These are phyloP conservation scores for Callopanchax toddi DNA, from an alignment of 2,113 vertebrate species.

Conservation along the genomic window DNA sequence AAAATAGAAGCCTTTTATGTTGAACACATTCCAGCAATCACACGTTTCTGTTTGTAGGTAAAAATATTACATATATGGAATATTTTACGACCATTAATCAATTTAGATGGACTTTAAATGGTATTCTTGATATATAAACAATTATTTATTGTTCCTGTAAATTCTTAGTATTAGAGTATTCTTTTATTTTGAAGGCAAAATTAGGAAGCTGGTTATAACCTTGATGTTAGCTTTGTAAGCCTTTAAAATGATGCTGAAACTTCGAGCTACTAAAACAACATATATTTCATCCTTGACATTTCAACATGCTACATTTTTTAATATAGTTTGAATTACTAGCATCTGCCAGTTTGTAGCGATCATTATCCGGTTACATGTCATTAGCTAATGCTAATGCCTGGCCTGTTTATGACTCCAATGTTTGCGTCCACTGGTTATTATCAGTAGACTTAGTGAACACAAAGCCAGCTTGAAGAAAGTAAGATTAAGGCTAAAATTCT, in stretches of 20 bases:
- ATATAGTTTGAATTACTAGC: conserved; percentile 1
- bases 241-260: conserved; percentile 42
- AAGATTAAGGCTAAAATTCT: neutral
- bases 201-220: neutral
- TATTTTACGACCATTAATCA: no score
- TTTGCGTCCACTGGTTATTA: neutral
- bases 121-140: neutral
- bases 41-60: neutral
- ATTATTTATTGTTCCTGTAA: no score
- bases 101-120: no score
- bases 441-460: neutral
- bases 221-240: neutral
- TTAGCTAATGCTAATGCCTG: neutral
- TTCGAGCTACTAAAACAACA: conserved; percentile 11
- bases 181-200: conserved; percentile 50
- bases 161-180: neutral
- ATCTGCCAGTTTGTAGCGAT: conserved; percentile 1
- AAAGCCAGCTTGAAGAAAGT: neutral
- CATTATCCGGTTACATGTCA: conserved; percentile 2
- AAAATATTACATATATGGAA: no score
- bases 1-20: conserved; percentile 33
- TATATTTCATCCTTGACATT: conserved; percentile 28
- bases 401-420: neutral
- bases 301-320: neutral
- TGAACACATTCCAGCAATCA: neutral